phyloP scores from a whole-genome alignment of 2,113 vertebrate species.

The Salvelinus fontinalis region DNA sequence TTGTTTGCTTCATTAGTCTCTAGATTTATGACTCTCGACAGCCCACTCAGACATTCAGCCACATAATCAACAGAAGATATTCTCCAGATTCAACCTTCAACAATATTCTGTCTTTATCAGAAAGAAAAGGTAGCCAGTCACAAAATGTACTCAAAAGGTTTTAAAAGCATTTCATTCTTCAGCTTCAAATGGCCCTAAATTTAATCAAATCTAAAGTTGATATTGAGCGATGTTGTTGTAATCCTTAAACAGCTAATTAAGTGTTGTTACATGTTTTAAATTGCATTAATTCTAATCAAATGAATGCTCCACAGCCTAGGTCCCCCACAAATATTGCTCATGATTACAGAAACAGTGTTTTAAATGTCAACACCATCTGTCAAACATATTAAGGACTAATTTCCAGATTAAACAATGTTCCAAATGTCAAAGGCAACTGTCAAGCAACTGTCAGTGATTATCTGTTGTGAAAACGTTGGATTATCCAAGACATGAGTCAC shows the following conservation, averaged over 20 bases:
- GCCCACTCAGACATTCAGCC: too few relatives aligned
- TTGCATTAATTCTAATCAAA: constrained; percentile 37
- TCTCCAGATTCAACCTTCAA: not conserved
- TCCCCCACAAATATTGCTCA: too few relatives aligned
- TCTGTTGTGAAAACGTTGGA: constrained; percentile 37
- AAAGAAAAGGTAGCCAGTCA: not conserved
- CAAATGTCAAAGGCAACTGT: constrained; percentile 55
- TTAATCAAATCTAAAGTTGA: not conserved
- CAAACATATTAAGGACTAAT: constrained; percentile 45
- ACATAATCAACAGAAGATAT: too few relatives aligned
- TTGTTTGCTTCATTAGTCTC: too few relatives aligned
- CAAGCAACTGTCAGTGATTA: constrained; percentile 51
- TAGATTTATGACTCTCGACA: too few relatives aligned
- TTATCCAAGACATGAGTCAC: constrained; percentile 20
- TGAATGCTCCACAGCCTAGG: constrained; percentile 28
- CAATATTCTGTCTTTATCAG: not conserved
- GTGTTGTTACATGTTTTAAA: constrained; percentile 2
- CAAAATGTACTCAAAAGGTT: not conserved
- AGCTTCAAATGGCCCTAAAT: not conserved
- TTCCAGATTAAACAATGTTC: constrained; percentile 53
- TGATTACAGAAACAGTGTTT: not conserved
- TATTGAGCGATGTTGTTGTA: not conserved
- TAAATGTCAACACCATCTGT: constrained; percentile 40
- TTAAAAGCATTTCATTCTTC: not conserved
- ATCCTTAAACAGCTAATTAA: not conserved